These are phyloP conservation scores for Allacma fusca DNA, from an alignment of 2,888 invertebrate species.

Conservation along the genomic window DNA sequence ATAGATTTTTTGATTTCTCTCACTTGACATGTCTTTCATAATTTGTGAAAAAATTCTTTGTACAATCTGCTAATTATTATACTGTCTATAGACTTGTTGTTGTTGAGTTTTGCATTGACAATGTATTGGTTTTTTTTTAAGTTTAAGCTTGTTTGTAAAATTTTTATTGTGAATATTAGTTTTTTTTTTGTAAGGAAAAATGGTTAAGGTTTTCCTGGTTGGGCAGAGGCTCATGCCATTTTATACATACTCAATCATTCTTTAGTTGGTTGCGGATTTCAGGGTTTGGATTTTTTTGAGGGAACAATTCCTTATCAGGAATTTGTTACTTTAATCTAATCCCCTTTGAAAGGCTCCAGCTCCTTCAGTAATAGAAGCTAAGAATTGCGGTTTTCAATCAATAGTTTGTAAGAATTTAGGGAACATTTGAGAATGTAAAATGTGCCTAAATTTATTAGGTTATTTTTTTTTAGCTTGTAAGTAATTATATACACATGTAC, in stretches of 20 bases:
- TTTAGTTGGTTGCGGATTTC: conserved; percentile 34
- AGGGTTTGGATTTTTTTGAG: neutral
- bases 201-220: conserved; percentile 17
- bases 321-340: neutral
- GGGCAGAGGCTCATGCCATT: neutral
- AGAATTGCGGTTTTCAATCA: conserved; percentile 43
- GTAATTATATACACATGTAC: too few relatives aligned
- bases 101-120: neutral
- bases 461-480: neutral
- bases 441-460: conserved; percentile 12
- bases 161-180: neutral
- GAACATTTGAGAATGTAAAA: neutral
- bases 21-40: conserved; percentile 18
- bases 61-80: neutral
- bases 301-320: neutral
- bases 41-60: neutral
- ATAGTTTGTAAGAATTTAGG: conserved; percentile 26
- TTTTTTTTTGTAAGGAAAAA: conserved; percentile 11
- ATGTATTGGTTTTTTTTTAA: neutral
- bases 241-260: conserved; percentile 51
- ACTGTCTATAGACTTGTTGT: neutral
- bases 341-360: conserved; percentile 8
- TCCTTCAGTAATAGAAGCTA: conserved; percentile 33
- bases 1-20: neutral
- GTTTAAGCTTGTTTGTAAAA: neutral